Base-by-base conservation (phyloP, 92 coral and sea anemone species). In the Umimayanthus kanabou region DNA sequence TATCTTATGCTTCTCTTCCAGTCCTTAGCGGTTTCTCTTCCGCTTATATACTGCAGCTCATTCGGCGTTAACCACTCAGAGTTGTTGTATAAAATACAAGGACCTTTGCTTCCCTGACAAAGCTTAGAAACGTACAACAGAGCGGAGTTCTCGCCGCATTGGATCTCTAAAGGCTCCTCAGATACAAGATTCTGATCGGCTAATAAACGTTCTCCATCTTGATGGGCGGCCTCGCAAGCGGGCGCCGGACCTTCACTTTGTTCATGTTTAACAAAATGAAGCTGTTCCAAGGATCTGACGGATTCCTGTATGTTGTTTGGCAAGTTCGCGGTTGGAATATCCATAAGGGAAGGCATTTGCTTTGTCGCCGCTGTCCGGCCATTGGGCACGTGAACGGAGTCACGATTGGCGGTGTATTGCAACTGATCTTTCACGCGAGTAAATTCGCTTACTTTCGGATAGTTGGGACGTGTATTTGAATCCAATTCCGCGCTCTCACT, bases 61-160 rank as follows among this genome's bases (percentile, higher is more conserved):
- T 97, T 97, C 33, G 99, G 99, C 22, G 99, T 97, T 39, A 97
- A 88, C 99, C 99, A 97, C 61, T 97, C 99, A 1, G 87, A 70
- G 85, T 93, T 93, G 88, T 92, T 93, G 85, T 90, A 97, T 55
- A 97, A 89, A 49, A 97, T 97, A 81, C 99, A 97, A 47, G 99
- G 99, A 0, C 99, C 99, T 84, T 97, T 97, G 87, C 99, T 97
- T 23, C 99, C 99, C 72, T 97, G 99, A 55, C 99, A 97, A 20
- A 97, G 94, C 77, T 97, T 97, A 18, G 99, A 97, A 26, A 97
- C 96, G 33, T 94, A 97, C 22, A 97, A 92, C 57, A 97, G 89
- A 13, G 99, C 99, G 39, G 97, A 79, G 69, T 97, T 97, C 49
- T 97, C 99, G 11, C 99, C 99, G 85, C 99, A 97, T 50, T 97